Evolutionary conservation across 2,797 vertebrate species (phyloP).

Genomic region (Thamnophis elegans): DNA sequence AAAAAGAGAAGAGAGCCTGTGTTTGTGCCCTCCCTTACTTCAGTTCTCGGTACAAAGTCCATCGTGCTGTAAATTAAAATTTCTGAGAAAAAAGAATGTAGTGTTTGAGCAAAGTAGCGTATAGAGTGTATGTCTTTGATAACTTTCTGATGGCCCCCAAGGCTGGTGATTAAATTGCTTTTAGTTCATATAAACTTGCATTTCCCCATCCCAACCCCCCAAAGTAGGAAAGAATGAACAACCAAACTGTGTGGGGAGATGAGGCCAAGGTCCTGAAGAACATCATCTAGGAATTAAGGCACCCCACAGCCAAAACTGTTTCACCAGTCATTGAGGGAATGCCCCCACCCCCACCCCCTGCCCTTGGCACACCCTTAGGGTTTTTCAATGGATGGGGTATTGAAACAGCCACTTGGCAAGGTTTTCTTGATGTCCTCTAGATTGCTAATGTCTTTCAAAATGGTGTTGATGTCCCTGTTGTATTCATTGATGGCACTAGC

Average conservation of each 20-base stretch:
- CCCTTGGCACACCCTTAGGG: conserved; percentile 73
- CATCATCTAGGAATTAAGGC: conserved; percentile 69
- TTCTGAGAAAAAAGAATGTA: conserved; percentile 46
- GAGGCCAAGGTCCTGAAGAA: conserved; percentile 65
- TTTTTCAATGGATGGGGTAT: conserved; percentile 91
- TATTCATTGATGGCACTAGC: conserved; percentile 88
- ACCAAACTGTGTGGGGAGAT: conserved; percentile 63
- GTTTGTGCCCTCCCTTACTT: conserved; percentile 47
- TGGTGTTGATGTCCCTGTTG: conserved; percentile 89
- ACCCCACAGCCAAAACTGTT: conserved; percentile 64
- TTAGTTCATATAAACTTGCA: conserved; percentile 63
- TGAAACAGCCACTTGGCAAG: conserved; percentile 92
- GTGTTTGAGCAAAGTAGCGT: conserved; percentile 62
- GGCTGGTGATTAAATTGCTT: conserved; percentile 67
- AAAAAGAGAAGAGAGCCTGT: conserved; percentile 35
- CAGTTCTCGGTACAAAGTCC: conserved; percentile 37
- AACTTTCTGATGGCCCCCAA: conserved; percentile 67
- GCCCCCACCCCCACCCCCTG: conserved; percentile 44
- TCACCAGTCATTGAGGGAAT: conserved; percentile 45
- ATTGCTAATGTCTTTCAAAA: conserved; percentile 90
- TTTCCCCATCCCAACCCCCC: conserved; percentile 54
- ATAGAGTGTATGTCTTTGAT: conserved; percentile 42
- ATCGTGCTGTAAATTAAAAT: conserved; percentile 50
- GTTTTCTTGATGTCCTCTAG: conserved; percentile 95
- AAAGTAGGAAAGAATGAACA: conserved; percentile 64